Conservation (phyloP, 2,113 vertebrate genomes). For the Anarrhichthys ocellatus region DNA sequence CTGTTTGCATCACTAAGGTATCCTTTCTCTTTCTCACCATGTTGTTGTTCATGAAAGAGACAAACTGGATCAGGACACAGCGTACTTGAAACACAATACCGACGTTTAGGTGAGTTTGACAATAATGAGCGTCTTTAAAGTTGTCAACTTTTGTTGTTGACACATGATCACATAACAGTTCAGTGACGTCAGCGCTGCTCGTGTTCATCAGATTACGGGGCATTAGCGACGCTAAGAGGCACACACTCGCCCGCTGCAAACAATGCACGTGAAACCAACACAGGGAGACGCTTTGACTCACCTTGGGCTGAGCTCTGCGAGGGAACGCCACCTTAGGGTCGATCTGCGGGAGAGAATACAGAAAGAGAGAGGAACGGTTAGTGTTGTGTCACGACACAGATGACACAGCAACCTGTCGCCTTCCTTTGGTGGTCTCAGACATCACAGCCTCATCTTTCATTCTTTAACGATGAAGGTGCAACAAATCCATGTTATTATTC, state of each 20-base stretch:
- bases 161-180: constrained; percentile 16
- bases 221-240: constrained; percentile 59
- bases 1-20: background rate
- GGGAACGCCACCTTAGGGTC: constrained; percentile 99
- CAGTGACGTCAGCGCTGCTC: constrained; percentile 51
- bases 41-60: constrained; percentile 4
- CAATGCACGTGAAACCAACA: constrained; percentile 22
- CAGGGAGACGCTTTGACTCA: constrained; percentile 76
- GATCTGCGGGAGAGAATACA: constrained; percentile 87
- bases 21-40: background rate
- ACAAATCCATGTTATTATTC: background rate
- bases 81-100: constrained; percentile 24
- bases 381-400: constrained; percentile 6
- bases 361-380: constrained; percentile 63
- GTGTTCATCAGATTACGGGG: constrained; percentile 60
- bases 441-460: constrained; percentile 17
- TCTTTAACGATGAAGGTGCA: constrained; percentile 2
- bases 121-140: constrained; percentile 19
- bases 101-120: constrained; percentile 1
- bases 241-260: constrained; percentile 23
- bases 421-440: constrained; percentile 1
- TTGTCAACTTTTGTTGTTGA: constrained; percentile 41
- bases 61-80: constrained; percentile 10
- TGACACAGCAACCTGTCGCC: constrained; percentile 9
- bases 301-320: constrained; percentile 98